Conservation (phyloP, 1,140 invertebrate genomes). For the Drosophila orena region DNA sequence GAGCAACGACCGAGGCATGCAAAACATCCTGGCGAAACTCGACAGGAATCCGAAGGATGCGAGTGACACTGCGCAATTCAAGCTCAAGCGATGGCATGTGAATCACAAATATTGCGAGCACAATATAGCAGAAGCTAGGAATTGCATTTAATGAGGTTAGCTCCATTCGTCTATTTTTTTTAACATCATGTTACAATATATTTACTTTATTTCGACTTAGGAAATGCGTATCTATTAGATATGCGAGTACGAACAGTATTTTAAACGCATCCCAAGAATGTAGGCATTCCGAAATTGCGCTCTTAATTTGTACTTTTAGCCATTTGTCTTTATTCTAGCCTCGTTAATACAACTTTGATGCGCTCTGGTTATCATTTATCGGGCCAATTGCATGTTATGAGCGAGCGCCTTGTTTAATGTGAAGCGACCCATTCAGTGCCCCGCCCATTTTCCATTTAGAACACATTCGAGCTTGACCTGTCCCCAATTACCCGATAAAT, state of each 20-base stretch:
- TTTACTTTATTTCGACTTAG: too few species aligned
- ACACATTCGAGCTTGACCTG: neutral
- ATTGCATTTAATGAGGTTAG: too few species aligned
- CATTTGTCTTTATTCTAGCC: too few species aligned
- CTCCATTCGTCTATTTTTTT: too few species aligned
- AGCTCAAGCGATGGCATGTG: slow-evolving; percentile 10
- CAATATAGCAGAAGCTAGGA: too few species aligned
- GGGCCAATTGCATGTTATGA: slow-evolving; percentile 3
- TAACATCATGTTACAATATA: too few species aligned
- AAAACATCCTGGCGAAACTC: slow-evolving; percentile 9
- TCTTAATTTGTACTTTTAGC: too few species aligned
- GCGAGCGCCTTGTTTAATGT: neutral
- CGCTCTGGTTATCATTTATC: neutral
- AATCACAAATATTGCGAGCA: slow-evolving; percentile 1
- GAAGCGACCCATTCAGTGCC: neutral
- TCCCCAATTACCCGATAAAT: slow-evolving; percentile 33
- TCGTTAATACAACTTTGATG: neutral
- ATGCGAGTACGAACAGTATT: too few species aligned
- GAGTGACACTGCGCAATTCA: slow-evolving; percentile 5
- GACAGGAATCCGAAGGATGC: slow-evolving; percentile 15
- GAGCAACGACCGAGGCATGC: slow-evolving; percentile 17
- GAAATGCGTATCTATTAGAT: too few species aligned
- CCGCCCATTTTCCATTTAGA: neutral
- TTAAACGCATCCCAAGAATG: too few species aligned
- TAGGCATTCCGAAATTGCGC: too few species aligned